Conservation (phyloP, 2,113 vertebrate species). For the Aegypius monachus region DNA sequence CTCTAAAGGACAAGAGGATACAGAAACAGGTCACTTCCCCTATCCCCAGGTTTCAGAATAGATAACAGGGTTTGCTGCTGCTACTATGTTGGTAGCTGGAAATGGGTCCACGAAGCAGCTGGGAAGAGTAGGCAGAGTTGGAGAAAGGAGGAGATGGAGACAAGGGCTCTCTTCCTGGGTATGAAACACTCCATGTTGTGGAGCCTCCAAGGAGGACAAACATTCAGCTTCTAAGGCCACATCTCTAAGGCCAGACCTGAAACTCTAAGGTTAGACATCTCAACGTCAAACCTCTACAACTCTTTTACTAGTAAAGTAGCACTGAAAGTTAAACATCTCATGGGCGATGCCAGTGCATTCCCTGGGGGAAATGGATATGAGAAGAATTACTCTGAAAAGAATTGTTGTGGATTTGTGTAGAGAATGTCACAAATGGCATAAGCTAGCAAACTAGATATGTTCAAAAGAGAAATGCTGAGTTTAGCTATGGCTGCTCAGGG, state of each 20-base stretch:
- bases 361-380: not conserved
- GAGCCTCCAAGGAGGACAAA: not conserved
- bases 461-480: not conserved
- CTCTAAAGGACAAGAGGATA: not conserved
- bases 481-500: not conserved
- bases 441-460: not conserved
- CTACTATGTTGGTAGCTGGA: not conserved
- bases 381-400: not conserved
- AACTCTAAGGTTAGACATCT: not conserved
- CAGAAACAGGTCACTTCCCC: not conserved
- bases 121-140: not conserved
- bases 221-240: not conserved
- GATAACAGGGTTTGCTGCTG: not conserved
- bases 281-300: not conserved
- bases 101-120: not conserved
- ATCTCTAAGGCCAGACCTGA: not conserved
- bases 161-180: not conserved
- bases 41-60: not conserved
- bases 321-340: not conserved
- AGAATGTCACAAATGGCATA: not conserved
- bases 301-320: not conserved
- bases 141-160: not conserved
- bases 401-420: not conserved
- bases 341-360: not conserved
- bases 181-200: not conserved